Evolutionary conservation across 2,113 vertebrate genomes (phyloP).

Genomic region (Tetraodon nigroviridis): DNA sequence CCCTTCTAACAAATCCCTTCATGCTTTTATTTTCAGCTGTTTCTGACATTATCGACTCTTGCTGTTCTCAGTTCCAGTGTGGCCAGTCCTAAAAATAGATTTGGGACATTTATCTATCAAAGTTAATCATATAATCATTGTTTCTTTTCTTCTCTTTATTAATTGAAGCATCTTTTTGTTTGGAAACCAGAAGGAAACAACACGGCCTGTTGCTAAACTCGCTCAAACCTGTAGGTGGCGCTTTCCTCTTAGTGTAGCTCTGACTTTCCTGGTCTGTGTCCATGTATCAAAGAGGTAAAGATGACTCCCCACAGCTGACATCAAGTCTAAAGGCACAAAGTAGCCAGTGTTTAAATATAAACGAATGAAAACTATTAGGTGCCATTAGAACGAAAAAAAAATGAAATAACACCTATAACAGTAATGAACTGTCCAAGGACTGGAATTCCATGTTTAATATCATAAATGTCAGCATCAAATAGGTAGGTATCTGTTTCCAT

Average conservation of each 20-base stretch:
- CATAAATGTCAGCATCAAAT: neutral
- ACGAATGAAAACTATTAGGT: slow-evolving; percentile 24
- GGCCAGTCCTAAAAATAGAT: too few relatives aligned
- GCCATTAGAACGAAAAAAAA: neutral
- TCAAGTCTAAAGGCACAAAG: slow-evolving; percentile 58
- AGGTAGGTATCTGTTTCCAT: slow-evolving; percentile 21
- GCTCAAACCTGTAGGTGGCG: slow-evolving; percentile 53
- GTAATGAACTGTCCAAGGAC: too few relatives aligned
- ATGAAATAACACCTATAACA: too few relatives aligned
- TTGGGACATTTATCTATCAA: too few relatives aligned
- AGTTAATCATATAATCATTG: too few relatives aligned
- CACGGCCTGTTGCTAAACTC: neutral
- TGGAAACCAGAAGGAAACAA: neutral
- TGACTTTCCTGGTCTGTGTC: slow-evolving; percentile 48
- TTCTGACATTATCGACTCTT: too few relatives aligned
- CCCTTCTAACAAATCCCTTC: slow-evolving; percentile 22
- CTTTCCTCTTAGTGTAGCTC: slow-evolving; percentile 44
- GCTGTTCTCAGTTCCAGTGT: too few relatives aligned
- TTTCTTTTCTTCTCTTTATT: too few relatives aligned
- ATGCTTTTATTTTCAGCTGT: too few relatives aligned
- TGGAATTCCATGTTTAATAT: neutral
- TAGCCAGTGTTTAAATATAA: slow-evolving; percentile 49
- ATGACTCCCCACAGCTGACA: slow-evolving; percentile 58
- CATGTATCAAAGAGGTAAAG: slow-evolving; percentile 60
- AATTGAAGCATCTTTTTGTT: neutral